Percentiles rank a stretch among this genome's conserved stretches.
Evolutionary conservation across 1,140 invertebrate genomes (phyloP).

Genomic region (Pentalonia nigronervosa): DNA sequence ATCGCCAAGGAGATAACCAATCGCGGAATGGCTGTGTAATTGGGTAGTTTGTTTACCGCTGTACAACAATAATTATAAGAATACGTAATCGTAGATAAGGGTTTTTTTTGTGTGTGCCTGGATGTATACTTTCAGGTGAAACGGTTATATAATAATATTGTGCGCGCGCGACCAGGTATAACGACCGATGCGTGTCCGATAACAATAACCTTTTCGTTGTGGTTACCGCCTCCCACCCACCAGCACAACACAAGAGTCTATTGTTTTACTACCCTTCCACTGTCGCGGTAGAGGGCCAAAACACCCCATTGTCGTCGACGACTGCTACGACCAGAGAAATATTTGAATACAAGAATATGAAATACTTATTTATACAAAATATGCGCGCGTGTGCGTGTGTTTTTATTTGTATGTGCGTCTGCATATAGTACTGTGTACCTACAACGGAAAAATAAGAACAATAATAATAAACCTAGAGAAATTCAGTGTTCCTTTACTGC

Average conservation of each 20-base stretch:
- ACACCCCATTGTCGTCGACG: neutral
- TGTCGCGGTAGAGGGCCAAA: neutral
- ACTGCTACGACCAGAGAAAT: neutral
- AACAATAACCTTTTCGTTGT: constrained; percentile 19
- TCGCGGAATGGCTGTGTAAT: constrained; percentile 25
- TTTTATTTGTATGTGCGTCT: neutral
- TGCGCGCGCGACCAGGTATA: neutral
- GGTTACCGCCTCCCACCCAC: neutral
- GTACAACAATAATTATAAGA: constrained; percentile 39
- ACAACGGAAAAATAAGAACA: neutral
- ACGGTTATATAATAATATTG: neutral
- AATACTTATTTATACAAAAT: neutral
- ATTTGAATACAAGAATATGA: neutral
- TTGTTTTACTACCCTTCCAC: neutral
- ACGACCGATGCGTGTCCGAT: constrained; percentile 7
- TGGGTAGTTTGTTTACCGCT: constrained; percentile 52
- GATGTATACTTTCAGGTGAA: neutral
- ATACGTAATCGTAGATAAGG: neutral
- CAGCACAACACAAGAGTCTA: neutral
- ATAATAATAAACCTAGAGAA: neutral
- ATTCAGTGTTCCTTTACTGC: neutral
- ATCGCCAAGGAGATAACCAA: constrained; percentile 28
- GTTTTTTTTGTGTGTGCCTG: neutral
- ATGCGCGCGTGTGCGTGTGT: neutral
- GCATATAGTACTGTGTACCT: neutral